phyloP scores from a whole-genome alignment of 2,113 vertebrate genomes.

The Colinus virginianus region DNA sequence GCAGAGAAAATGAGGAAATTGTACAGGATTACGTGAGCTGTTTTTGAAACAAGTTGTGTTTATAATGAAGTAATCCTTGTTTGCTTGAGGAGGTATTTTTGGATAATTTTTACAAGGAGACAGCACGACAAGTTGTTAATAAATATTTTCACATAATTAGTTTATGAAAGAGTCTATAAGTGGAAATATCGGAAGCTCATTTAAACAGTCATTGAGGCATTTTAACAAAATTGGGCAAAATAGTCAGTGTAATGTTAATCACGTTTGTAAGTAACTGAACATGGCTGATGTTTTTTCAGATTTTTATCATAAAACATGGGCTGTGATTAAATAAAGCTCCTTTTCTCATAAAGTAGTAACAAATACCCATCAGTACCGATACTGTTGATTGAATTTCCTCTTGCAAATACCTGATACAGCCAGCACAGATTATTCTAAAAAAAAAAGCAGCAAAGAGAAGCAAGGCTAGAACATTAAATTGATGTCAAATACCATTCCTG shows the following conservation, averaged over 20 bases:
- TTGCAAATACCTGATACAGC: not conserved
- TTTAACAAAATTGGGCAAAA: not conserved
- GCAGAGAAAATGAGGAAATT: not conserved
- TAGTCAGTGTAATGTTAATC: not conserved
- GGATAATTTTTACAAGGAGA: not conserved
- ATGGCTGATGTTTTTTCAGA: not conserved
- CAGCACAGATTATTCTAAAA: not conserved
- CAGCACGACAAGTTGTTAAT: slow-evolving; percentile 17
- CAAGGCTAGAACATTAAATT: not conserved
- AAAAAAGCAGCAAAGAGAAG: not conserved
- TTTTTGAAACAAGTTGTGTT: not conserved
- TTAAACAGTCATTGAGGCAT: not conserved
- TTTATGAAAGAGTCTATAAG: not conserved
- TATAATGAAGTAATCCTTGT: not conserved
- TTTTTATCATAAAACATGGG: not conserved
- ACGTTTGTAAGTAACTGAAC: not conserved
- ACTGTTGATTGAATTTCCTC: slow-evolving; percentile 36
- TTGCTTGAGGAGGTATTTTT: not conserved
- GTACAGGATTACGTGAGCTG: not conserved
- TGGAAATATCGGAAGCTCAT: not conserved
- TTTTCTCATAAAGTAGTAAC: not conserved
- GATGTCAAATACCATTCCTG: not conserved
- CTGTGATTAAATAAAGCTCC: not conserved
- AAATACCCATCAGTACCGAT: not conserved
- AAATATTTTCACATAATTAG: slow-evolving; percentile 27